phyloP scores from a whole-genome alignment of 30 jellyfish, hydroid and myxozoan species.

The Chrysaora quinquecirrha region DNA sequence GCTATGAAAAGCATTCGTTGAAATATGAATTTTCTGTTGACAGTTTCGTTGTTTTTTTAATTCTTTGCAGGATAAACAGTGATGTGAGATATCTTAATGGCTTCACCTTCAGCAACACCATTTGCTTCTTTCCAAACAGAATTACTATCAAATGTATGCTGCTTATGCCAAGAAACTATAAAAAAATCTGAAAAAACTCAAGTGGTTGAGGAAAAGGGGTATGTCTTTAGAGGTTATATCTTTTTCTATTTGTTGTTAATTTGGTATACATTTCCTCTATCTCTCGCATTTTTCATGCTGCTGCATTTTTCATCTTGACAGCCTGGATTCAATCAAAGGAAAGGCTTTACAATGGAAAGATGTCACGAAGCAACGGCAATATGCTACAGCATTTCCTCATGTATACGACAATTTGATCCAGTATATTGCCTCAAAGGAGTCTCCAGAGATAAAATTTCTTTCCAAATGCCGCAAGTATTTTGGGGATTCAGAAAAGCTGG shows the following conservation, averaged over 20 bases:
- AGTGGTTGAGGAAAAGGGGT: constrained; percentile 39
- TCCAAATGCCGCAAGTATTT: constrained; percentile 29
- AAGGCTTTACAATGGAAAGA: too few relatives aligned
- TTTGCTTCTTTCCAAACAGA: constrained; percentile 22
- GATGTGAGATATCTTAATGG: background rate
- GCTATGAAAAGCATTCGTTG: constrained; percentile 29
- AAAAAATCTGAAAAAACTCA: constrained; percentile 20
- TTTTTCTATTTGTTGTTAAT: background rate
- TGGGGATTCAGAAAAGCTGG: constrained; percentile 19
- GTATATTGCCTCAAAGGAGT: constrained; percentile 20
- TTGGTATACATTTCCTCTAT: background rate
- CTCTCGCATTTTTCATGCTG: too few relatives aligned
- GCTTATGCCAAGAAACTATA: too few relatives aligned
- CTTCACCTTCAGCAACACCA: constrained; percentile 8
- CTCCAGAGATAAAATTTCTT: constrained; percentile 18
- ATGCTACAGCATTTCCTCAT: constrained; percentile 31
- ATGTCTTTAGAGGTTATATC: background rate
- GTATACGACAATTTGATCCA: constrained; percentile 18
- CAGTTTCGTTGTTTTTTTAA: constrained; percentile 1
- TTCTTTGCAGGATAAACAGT: background rate
- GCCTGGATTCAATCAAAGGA: too few relatives aligned
- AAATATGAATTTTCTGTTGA: constrained; percentile 16
- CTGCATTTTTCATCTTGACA: too few relatives aligned
- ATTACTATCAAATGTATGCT: too few relatives aligned
- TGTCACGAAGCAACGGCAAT: too few relatives aligned